These are phyloP conservation scores for Acanthaster planci DNA, from an alignment of 35 echinoderm and acorn worm genomes.

Conservation along the genomic window DNA sequence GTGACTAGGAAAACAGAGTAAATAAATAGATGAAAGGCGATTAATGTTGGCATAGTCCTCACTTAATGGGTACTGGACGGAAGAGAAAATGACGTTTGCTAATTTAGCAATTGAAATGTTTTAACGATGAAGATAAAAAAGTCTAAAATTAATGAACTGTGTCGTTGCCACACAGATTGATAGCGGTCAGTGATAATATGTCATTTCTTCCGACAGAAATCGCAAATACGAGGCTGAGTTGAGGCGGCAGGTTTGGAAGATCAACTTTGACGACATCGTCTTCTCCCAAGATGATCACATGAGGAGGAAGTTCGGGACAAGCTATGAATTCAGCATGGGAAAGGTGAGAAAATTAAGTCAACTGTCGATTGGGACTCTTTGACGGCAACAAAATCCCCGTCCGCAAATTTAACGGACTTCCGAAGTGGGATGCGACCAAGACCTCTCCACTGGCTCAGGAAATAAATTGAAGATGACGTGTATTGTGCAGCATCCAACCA, in stretches of 20 bases:
- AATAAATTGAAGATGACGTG: too few species aligned
- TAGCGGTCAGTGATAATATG: neutral
- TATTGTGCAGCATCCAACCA: too few species aligned
- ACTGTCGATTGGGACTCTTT: too few species aligned
- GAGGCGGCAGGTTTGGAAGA: conserved; percentile 49
- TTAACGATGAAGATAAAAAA: neutral
- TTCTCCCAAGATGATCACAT: conserved; percentile 25
- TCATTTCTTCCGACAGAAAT: conserved; percentile 27
- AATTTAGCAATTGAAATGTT: neutral
- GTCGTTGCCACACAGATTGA: neutral
- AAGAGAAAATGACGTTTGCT: too few species aligned
- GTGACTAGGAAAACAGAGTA: too few species aligned
- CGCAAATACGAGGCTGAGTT: conserved; percentile 58
- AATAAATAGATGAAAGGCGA: too few species aligned
- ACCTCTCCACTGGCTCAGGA: too few species aligned
- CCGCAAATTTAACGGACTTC: too few species aligned
- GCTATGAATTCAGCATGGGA: conserved; percentile 33
- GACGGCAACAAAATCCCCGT: too few species aligned
- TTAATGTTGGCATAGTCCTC: too few species aligned
- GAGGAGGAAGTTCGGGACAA: conserved; percentile 32
- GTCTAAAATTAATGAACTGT: neutral
- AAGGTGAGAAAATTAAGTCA: neutral
- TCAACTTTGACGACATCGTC: conserved; percentile 59
- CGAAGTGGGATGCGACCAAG: too few species aligned
- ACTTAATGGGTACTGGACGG: too few species aligned